A percentile compares a stretch with the other conserved stretches of the same genome.
phyloP scores from a whole-genome alignment of 1,140 invertebrate species.

The Bombus sibiricus region DNA sequence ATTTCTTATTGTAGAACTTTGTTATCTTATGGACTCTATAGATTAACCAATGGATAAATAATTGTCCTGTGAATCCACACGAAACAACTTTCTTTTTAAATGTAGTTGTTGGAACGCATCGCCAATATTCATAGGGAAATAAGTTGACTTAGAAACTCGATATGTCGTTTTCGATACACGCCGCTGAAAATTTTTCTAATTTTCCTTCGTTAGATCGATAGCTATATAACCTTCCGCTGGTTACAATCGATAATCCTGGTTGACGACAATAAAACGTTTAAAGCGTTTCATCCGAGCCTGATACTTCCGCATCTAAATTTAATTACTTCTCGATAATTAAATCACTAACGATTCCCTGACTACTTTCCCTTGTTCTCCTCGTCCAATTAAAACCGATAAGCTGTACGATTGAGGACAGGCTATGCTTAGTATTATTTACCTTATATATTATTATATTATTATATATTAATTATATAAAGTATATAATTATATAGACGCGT shows the following conservation, averaged over 20 bases:
- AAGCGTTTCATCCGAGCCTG: too few species aligned
- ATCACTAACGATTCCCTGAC: conserved; percentile 2
- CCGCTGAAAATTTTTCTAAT: not conserved
- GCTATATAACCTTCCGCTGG: not conserved
- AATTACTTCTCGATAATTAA: conserved; percentile 26
- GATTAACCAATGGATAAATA: too few species aligned
- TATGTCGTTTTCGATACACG: not conserved
- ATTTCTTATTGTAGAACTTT: too few species aligned
- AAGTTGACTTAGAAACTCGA: not conserved
- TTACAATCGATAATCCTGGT: not conserved
- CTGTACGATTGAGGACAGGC: not conserved
- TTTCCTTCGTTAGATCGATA: not conserved
- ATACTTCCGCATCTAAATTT: not conserved
- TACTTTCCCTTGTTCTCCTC: not conserved
- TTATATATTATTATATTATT: too few species aligned
- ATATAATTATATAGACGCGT: too few species aligned
- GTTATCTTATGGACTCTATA: too few species aligned
- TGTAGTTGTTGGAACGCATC: too few species aligned
- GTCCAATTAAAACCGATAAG: conserved; percentile 3
- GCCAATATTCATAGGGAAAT: too few species aligned
- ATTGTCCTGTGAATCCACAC: too few species aligned
- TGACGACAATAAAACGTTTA: conserved; percentile 1
- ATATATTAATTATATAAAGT: too few species aligned
- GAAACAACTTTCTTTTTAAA: too few species aligned
- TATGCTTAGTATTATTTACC: not conserved